These are phyloP conservation scores for Drosophila monieri DNA, from an alignment of 2,888 invertebrate species.

Conservation along the genomic window DNA sequence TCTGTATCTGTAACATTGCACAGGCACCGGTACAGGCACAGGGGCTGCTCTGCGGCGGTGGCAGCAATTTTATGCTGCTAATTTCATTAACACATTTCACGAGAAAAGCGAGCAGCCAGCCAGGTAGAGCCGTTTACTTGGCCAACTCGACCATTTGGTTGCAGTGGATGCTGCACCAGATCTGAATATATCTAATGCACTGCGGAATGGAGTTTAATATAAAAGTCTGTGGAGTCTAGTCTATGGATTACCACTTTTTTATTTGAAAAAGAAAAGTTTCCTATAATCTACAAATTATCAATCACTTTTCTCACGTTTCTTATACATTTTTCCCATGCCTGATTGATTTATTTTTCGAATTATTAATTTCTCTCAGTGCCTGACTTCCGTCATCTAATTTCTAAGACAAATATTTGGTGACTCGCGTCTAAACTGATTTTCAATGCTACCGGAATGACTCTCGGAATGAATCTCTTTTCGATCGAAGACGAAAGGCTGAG, in stretches of 20 bases:
- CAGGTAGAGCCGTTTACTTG: slow-evolving; percentile 52
- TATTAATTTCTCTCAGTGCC: slow-evolving; percentile 16
- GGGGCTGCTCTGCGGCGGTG: slow-evolving; percentile 25
- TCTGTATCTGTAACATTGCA: slow-evolving; percentile 68
- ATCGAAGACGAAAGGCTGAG: slow-evolving; percentile 39
- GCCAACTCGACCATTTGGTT: slow-evolving; percentile 7
- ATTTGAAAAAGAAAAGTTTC: too few species aligned
- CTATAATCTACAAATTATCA: too few species aligned
- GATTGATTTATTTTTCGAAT: background rate
- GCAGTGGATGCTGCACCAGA: slow-evolving; percentile 34
- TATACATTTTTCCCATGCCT: background rate
- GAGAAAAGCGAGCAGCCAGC: slow-evolving; percentile 52
- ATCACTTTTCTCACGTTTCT: background rate
- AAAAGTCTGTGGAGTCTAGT: too few species aligned
- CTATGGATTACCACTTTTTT: background rate
- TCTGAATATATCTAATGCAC: slow-evolving; percentile 21
- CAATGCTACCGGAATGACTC: slow-evolving; percentile 5
- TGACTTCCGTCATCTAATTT: slow-evolving; percentile 51
- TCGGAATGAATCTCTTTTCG: slow-evolving; percentile 5
- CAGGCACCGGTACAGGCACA: slow-evolving; percentile 45
- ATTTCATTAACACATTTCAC: slow-evolving; percentile 78
- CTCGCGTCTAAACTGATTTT: slow-evolving; percentile 50
- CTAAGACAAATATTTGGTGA: slow-evolving; percentile 61
- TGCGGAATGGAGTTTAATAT: background rate
- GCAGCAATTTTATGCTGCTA: slow-evolving; percentile 74